phyloP scores from a whole-genome alignment of 1,140 invertebrate genomes.

The Psix sp. region DNA sequence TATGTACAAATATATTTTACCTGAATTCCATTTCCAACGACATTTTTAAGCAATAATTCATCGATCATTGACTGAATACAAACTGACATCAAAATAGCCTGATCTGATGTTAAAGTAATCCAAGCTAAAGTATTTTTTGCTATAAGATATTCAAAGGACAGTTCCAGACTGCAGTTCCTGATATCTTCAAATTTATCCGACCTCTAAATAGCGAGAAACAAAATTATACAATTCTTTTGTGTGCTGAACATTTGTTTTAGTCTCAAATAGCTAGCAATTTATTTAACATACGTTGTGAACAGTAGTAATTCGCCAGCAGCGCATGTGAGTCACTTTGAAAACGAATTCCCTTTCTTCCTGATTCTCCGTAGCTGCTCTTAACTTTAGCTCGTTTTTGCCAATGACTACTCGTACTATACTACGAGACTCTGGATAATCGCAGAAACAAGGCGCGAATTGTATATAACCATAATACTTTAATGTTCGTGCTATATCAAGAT shows the following conservation, averaged over 20 bases:
- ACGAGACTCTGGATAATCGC: slow-evolving; percentile 86
- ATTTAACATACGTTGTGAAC: slow-evolving; percentile 87
- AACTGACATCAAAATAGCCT: slow-evolving; percentile 96
- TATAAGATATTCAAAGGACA: slow-evolving; percentile 97
- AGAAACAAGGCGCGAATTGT: slow-evolving; percentile 86
- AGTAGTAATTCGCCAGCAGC: slow-evolving; percentile 97
- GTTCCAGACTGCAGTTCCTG: slow-evolving; percentile 80
- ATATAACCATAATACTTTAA: slow-evolving; percentile 93
- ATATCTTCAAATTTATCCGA: slow-evolving; percentile 64
- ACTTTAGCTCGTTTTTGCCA: slow-evolving; percentile 87
- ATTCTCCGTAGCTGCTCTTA: slow-evolving; percentile 77
- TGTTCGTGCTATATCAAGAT: slow-evolving; percentile 86
- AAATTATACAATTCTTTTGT: slow-evolving; percentile 25
- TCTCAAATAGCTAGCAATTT: no score
- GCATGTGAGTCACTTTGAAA: slow-evolving; percentile 96
- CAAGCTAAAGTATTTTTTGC: slow-evolving; percentile 94
- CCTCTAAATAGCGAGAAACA: no score
- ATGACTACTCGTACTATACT: slow-evolving; percentile 83
- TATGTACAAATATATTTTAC: slow-evolving; percentile 54
- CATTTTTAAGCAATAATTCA: slow-evolving; percentile 91
- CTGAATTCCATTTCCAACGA: slow-evolving; percentile 75
- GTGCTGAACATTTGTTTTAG: slow-evolving; percentile 17
- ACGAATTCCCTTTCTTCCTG: slow-evolving; percentile 81
- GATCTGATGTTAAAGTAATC: slow-evolving; percentile 92
- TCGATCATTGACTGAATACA: slow-evolving; percentile 97